Percentiles rank a stretch among this genome's conserved stretches.
phyloP scores from a whole-genome alignment of 2,797 vertebrate genomes.

The Sebastes paucispinis region DNA sequence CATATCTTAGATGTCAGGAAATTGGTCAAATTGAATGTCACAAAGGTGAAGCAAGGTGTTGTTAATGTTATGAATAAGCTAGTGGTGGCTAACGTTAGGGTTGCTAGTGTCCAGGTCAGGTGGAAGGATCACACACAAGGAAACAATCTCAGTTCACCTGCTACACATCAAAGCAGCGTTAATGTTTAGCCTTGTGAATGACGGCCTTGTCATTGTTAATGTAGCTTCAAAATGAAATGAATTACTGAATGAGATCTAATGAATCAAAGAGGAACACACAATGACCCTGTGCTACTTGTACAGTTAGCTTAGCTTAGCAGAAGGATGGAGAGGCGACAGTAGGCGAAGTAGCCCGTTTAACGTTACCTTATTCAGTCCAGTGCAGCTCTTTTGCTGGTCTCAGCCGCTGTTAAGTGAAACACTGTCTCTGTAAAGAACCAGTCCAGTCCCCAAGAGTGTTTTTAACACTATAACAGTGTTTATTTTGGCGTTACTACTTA shows the following conservation, averaged over 20 bases:
- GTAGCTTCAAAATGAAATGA: neutral
- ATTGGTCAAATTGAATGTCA: neutral
- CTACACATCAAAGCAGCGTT: neutral
- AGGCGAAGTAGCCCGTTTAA: constrained; percentile 28
- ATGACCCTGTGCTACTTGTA: constrained; percentile 34
- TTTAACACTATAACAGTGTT: neutral
- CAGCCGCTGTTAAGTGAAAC: constrained; percentile 12
- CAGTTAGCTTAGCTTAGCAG: constrained; percentile 60
- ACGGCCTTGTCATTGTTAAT: neutral
- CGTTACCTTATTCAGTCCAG: constrained; percentile 70
- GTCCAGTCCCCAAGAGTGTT: neutral
- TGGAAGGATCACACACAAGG: constrained; percentile 40
- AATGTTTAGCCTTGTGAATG: neutral
- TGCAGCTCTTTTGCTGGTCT: constrained; percentile 45
- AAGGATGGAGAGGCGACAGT: constrained; percentile 46
- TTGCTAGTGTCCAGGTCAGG: constrained; percentile 57
- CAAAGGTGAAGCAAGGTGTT: constrained; percentile 17
- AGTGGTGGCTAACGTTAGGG: constrained; percentile 43
- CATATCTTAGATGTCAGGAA: neutral
- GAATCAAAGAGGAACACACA: neutral
- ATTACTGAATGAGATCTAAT: too few species aligned
- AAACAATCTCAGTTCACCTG: constrained; percentile 33
- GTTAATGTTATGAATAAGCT: neutral
- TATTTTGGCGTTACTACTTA: constrained; percentile 7
- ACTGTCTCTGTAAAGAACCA: neutral